Conservation (phyloP, 1,140 invertebrate genomes). For the Dendrolimus punctatus region DNA sequence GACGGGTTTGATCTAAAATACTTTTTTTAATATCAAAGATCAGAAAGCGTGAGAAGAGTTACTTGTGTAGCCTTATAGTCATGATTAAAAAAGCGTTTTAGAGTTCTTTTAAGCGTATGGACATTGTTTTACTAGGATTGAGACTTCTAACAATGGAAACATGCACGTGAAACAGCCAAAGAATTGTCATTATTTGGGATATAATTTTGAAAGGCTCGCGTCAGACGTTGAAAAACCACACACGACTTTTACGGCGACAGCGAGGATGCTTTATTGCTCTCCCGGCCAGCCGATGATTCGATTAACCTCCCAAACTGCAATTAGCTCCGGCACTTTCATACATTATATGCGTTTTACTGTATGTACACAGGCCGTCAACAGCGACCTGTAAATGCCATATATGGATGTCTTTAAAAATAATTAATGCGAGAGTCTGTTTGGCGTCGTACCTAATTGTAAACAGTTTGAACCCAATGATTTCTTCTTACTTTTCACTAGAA, state of each 20-base stretch:
- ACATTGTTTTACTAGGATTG: neutral
- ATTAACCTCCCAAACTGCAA: constrained; percentile 49
- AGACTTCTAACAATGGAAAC: constrained; percentile 11
- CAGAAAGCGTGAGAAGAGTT: too few relatives aligned
- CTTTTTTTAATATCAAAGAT: too few relatives aligned
- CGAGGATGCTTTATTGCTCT: constrained; percentile 40
- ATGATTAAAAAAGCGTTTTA: too few relatives aligned
- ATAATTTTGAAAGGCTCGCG: constrained; percentile 43
- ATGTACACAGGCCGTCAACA: neutral
- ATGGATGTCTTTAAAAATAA: too few relatives aligned
- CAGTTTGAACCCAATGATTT: too few relatives aligned
- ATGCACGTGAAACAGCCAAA: constrained; percentile 15
- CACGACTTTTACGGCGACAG: constrained; percentile 60
- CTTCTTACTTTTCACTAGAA: too few relatives aligned
- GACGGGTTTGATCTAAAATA: too few relatives aligned
- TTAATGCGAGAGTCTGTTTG: too few relatives aligned
- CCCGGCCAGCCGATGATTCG: constrained; percentile 37
- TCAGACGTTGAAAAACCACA: constrained; percentile 59
- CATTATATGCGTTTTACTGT: neutral
- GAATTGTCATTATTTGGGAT: constrained; percentile 50
- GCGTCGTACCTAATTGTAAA: too few relatives aligned
- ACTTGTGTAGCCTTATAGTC: too few relatives aligned
- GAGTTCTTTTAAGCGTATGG: too few relatives aligned
- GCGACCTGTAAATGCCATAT: too few relatives aligned
- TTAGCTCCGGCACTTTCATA: constrained; percentile 21